Evolutionary conservation across 1,140 invertebrate species (phyloP), one percentile per base, ranked within the genome.

Genomic region (Cotesia typhae): DNA sequence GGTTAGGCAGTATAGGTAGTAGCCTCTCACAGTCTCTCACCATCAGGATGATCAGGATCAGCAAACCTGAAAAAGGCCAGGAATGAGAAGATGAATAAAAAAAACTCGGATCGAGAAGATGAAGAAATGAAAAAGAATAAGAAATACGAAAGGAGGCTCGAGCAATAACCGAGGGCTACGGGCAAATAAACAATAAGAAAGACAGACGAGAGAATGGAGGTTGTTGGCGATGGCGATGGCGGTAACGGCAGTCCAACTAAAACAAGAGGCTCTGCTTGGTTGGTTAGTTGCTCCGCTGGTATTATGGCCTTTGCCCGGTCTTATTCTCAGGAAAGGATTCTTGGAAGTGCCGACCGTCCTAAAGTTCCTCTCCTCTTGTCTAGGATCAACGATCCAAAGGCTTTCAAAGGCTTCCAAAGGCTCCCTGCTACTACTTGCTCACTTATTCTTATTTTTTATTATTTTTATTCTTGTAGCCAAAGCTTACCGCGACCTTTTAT

Each of bases 101-200:
- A 47, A 47, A 47, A 47, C 41, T 9, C 28, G 9, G 47, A 70
- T n/a, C 10, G 38, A 35, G 17, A 53, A 53, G 20, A 37, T 51
- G 59, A 28, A 17, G 37, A 70, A 70, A 7, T 47, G 41, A 70
- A 61, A 70, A 64, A 61, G 41, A 70, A 61, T 63, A 64, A 61
- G 57, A 60, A 70, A 63, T 47, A 47, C 41, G 7, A 47, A 47
- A 47, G 6, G 41, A 51, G 38, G 57, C 20, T 36, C 68, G 68
- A 63, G 68, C 68, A 70, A 70, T 70, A 70, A 70, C 68, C 68
- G 68, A 63, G 37, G n/a, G 41, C 68, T 52, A 63, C 60, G 68
- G 38, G 38, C 68, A 70, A 70, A 70, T 70, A 70, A 70, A 70
- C 68, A 70, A 70, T 70, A 60, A 52, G 59, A 63, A 70, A 70